A percentile compares a stretch with the other conserved stretches of the same genome.
phyloP scores from a whole-genome alignment of 2,797 vertebrate species.

The Lepus oiostolus region DNA sequence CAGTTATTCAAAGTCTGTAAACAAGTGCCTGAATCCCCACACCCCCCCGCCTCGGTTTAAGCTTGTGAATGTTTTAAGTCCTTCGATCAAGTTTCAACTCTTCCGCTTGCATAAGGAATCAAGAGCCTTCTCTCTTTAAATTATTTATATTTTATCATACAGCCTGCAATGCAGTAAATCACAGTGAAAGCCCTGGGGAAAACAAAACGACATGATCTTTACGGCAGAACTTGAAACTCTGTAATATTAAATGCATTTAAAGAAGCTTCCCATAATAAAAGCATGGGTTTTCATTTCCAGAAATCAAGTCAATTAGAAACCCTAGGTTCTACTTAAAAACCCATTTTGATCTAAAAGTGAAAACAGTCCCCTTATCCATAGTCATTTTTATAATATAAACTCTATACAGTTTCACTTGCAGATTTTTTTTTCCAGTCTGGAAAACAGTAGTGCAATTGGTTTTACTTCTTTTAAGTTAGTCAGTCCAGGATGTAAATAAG shows the following conservation, averaged over 20 bases:
- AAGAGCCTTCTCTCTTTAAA: constrained; percentile 87
- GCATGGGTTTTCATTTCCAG: constrained; percentile 89
- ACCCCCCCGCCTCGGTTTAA: constrained; percentile 77
- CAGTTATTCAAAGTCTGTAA: constrained; percentile 92
- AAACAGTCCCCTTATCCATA: constrained; percentile 89
- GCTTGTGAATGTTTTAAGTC: constrained; percentile 87
- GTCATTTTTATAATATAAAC: constrained; percentile 87
- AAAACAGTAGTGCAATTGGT: constrained; percentile 98
- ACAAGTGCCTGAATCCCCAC: constrained; percentile 89
- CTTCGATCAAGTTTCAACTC: constrained; percentile 86
- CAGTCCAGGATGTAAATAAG: constrained; percentile 91
- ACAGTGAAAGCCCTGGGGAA: constrained; percentile 95
- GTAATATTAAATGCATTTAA: constrained; percentile 89
- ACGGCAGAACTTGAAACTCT: constrained; percentile 90
- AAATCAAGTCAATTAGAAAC: constrained; percentile 92
- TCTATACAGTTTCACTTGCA: constrained; percentile 89
- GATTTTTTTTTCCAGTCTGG: constrained; percentile 92
- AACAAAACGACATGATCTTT: constrained; percentile 87
- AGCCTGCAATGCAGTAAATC: constrained; percentile 91
- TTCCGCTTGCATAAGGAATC: constrained; percentile 87
- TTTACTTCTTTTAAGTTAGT: constrained; percentile 90
- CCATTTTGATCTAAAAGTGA: constrained; percentile 92
- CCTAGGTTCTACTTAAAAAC: constrained; percentile 93
- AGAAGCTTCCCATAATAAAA: constrained; percentile 91
- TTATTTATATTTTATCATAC: constrained; percentile 84